Percentiles rank a stretch among this genome's conserved stretches.
phyloP scores from a whole-genome alignment of 2,113 vertebrate species.

The Coracopsis vasa region DNA sequence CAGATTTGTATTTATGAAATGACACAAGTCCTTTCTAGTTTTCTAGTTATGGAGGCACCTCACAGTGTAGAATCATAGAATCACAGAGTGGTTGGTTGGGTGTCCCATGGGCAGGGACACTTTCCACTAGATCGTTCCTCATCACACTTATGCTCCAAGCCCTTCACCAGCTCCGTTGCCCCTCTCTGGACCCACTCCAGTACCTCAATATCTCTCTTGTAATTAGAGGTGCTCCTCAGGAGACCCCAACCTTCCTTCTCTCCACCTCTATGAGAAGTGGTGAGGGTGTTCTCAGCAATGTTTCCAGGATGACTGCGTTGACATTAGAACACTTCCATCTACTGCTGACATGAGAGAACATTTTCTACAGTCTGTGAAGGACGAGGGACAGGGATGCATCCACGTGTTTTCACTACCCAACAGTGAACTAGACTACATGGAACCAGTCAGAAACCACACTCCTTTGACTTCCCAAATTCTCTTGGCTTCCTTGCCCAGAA shows the following conservation, averaged over 20 bases:
- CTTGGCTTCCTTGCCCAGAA: neutral
- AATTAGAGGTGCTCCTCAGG: neutral
- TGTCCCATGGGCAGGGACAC: neutral
- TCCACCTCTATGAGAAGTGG: neutral
- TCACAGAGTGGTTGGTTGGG: neutral
- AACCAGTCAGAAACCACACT: neutral
- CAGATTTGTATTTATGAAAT: neutral
- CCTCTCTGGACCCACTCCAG: neutral
- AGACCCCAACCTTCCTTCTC: neutral
- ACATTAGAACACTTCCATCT: neutral
- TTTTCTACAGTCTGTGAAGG: neutral
- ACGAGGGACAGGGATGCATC: neutral
- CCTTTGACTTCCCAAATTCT: neutral
- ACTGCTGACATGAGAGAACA: rapidly evolving
- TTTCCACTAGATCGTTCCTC: neutral
- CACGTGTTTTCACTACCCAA: neutral
- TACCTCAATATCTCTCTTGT: neutral
- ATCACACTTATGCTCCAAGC: neutral
- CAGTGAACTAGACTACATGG: neutral
- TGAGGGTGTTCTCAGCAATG: neutral
- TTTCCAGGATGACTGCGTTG: neutral
- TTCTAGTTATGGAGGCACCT: neutral
- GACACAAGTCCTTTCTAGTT: neutral
- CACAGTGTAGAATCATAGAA: neutral
- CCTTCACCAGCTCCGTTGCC: neutral